Evolutionary conservation across 2,113 vertebrate genomes (phyloP).

Genomic region (Dasyurus viverrinus): DNA sequence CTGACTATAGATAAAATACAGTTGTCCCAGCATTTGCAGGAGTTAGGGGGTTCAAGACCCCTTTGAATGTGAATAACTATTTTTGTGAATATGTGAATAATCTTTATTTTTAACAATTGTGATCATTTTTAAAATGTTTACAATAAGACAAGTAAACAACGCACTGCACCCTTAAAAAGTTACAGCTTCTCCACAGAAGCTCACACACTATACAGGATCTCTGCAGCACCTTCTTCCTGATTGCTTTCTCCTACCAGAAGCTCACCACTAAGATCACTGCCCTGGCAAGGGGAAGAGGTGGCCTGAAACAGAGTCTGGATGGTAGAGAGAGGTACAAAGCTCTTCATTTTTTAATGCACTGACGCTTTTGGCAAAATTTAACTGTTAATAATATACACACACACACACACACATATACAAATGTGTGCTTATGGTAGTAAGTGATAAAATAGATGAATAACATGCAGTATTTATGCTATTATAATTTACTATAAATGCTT

Average conservation of each 20-base stretch:
- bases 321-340: background rate
- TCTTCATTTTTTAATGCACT: background rate
- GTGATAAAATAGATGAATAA: background rate
- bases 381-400: background rate
- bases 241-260: background rate
- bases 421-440: background rate
- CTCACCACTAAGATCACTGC: too few species aligned
- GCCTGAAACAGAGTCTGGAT: background rate
- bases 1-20: background rate
- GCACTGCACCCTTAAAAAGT: background rate
- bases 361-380: background rate
- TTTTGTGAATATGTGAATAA: background rate
- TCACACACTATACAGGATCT: too few species aligned
- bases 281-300: too few species aligned
- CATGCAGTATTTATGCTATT: background rate
- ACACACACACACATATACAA: too few species aligned
- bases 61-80: background rate
- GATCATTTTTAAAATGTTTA: background rate
- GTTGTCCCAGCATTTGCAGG: background rate
- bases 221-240: background rate
- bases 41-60: background rate
- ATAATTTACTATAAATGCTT: background rate
- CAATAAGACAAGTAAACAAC: too few species aligned
- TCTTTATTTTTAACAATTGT: background rate
- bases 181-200: background rate